phyloP scores from a whole-genome alignment of 2,113 vertebrate species.

The Cryptomyrus ogoouensis region DNA sequence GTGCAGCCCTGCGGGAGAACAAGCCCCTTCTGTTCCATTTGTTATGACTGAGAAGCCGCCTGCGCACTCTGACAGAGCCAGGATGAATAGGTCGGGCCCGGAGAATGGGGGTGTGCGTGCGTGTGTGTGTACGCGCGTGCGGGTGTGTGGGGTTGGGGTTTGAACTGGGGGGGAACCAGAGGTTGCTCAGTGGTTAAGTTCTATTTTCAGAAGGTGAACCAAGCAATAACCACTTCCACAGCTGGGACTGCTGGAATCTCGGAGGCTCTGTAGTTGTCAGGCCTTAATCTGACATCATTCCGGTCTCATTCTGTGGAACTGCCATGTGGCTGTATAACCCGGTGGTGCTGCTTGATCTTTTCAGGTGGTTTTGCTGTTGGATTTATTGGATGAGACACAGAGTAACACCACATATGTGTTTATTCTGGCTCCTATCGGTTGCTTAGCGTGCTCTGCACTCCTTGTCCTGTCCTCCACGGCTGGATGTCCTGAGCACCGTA shows the following conservation, averaged over 20 bases:
- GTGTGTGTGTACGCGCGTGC: not conserved
- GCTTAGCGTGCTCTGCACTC: not conserved
- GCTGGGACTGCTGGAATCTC: not conserved
- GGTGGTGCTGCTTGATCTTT: not conserved
- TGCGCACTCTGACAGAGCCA: not conserved
- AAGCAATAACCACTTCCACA: not conserved
- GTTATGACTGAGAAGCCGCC: not conserved
- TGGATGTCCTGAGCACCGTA: not conserved
- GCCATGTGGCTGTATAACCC: not conserved
- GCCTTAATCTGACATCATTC: not conserved
- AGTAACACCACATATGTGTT: not conserved
- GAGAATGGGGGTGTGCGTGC: not conserved
- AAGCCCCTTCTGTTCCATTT: conserved; percentile 2
- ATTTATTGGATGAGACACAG: not conserved
- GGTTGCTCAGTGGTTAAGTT: not conserved
- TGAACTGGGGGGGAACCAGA: not conserved
- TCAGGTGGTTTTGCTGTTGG: not conserved
- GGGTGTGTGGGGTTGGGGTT: not conserved
- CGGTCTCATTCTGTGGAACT: not conserved
- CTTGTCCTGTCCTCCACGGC: not conserved
- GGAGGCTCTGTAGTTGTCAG: not conserved
- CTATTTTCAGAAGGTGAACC: not conserved
- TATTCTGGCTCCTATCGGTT: not conserved
- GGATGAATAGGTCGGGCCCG: not conserved
- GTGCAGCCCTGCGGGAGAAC: not conserved